Evolutionary conservation across 30 jellyfish, hydroid and myxozoan species (phyloP).

Genomic region (Hydractinia symbiolongicarpus): DNA sequence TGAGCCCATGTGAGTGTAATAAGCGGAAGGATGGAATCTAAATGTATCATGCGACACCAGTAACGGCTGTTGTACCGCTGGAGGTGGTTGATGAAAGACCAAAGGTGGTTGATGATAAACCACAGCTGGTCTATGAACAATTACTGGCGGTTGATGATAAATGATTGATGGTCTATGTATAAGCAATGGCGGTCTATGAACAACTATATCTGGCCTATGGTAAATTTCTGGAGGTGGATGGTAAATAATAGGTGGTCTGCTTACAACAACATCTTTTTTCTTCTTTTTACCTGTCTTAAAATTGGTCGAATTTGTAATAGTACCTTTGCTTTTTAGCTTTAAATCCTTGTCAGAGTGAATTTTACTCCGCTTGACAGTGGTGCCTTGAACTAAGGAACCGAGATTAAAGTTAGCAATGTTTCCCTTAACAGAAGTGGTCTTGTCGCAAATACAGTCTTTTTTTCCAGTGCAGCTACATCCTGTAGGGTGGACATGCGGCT

Average conservation of each 20-base stretch:
- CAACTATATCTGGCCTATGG: conserved; percentile 93
- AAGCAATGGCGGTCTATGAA: conserved; percentile 84
- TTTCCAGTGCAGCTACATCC: conserved; percentile 77
- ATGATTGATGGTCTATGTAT: conserved; percentile 89
- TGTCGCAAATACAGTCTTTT: conserved; percentile 78
- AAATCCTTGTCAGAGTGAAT: neutral
- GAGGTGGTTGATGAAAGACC: conserved; percentile 91
- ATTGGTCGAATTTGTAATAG: conserved; percentile 24
- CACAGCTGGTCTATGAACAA: conserved; percentile 88
- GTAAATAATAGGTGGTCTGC: conserved; percentile 92
- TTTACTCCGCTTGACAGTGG: conserved; percentile 2
- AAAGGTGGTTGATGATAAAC: conserved; percentile 89
- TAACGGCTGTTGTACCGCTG: conserved; percentile 91
- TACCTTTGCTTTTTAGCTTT: neutral
- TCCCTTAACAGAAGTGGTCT: neutral
- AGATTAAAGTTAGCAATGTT: neutral
- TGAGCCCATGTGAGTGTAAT: conserved; percentile 85
- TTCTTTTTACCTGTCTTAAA: conserved; percentile 77
- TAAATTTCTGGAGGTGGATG: conserved; percentile 96
- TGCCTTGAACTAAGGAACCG: neutral
- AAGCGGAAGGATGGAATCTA: conserved; percentile 65
- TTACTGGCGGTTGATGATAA: conserved; percentile 93
- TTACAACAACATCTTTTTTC: conserved; percentile 89
- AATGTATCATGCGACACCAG: conserved; percentile 88
- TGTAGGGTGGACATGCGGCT: conserved; percentile 46